Base-by-base conservation (phyloP, 2,797 vertebrate species). In the Alauda arvensis region DNA sequence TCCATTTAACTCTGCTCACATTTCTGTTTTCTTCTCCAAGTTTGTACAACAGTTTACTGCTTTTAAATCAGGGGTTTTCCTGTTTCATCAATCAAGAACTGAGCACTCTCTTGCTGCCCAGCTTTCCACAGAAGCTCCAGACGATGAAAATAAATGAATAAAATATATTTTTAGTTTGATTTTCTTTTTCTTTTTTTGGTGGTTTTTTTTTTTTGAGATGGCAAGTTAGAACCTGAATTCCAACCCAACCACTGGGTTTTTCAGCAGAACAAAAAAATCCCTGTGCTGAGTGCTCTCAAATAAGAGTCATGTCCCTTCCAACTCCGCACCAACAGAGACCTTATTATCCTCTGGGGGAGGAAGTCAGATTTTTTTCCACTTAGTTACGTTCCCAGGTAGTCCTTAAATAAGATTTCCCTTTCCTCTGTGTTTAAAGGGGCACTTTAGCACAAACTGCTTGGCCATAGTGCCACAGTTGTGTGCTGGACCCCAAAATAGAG, bases 331-430 rank as follows among this genome's bases (percentile, higher is more conserved):
- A 94, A 94, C 87, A 94, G 86, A 94, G 88, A 75, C 84, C 52
- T 92, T 55, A 88, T 94, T 95, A 92, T 94, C 84, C 93, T 87
- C 55, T 52, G 43, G 79, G 70, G 77, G 42, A 94, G 88, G 91
- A 94, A 92, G 72, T 77, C 21, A 12, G 82, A 90, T 80, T 92
- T 93, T 93, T 95, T 94, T 93, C 92, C 92, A 93, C 91, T 94
- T 92, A 93, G 90, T 72, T 91, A 78, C 7, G 1, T 83, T 94
- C 88, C 85, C 93, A 94, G 92, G 93, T 94, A 94, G 83, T 62
- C 90, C 88, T 85, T 83, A 95, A 94, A 91, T 78, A 93, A 90
- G 88, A 85, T 88, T 80, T 91, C 77, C 69, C 61, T 94, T 81
- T 70, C 67, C 60, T 48, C 85, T 81, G 63, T 71, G 79, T 88